These are phyloP conservation scores for Dynastes maya DNA, from an alignment of 2,888 invertebrate genomes.

Conservation along the genomic window DNA sequence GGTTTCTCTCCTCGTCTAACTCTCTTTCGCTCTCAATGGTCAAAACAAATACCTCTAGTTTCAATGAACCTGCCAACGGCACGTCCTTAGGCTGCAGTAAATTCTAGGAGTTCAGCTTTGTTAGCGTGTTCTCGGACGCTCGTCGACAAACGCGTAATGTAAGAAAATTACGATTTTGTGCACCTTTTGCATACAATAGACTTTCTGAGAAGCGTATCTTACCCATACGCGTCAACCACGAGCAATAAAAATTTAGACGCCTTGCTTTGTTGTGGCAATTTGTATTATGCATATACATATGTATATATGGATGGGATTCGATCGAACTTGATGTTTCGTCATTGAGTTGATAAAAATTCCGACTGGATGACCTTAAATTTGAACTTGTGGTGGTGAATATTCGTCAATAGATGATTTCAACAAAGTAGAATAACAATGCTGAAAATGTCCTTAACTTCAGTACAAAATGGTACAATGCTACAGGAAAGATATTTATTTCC, in stretches of 20 bases:
- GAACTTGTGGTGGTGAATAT: too few relatives aligned
- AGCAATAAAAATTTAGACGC: conserved; percentile 2
- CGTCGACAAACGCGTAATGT: conserved; percentile 10
- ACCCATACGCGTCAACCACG: not conserved
- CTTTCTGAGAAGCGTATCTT: not conserved
- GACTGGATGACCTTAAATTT: not conserved
- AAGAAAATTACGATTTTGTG: conserved; percentile 23
- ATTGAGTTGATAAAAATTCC: not conserved
- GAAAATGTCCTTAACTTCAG: too few relatives aligned
- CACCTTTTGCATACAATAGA: conserved; percentile 28
- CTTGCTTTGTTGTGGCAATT: not conserved
- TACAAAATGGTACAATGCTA: too few relatives aligned
- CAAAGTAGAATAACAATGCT: too few relatives aligned
- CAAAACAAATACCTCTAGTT: conserved; percentile 38
- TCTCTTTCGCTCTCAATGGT: conserved; percentile 6
- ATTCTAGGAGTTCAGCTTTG: conserved; percentile 3
- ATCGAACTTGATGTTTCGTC: not conserved
- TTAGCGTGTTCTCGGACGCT: conserved; percentile 2
- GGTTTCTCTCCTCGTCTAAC: conserved; percentile 2
- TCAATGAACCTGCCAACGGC: conserved; percentile 26
- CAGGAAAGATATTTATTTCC: too few relatives aligned
- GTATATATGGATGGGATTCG: not conserved
- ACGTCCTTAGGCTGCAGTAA: not conserved
- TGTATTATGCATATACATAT: not conserved
- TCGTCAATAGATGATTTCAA: too few relatives aligned